These are phyloP conservation scores for Nemapogon koenigi DNA, from an alignment of 2,888 invertebrate species.

Conservation along the genomic window DNA sequence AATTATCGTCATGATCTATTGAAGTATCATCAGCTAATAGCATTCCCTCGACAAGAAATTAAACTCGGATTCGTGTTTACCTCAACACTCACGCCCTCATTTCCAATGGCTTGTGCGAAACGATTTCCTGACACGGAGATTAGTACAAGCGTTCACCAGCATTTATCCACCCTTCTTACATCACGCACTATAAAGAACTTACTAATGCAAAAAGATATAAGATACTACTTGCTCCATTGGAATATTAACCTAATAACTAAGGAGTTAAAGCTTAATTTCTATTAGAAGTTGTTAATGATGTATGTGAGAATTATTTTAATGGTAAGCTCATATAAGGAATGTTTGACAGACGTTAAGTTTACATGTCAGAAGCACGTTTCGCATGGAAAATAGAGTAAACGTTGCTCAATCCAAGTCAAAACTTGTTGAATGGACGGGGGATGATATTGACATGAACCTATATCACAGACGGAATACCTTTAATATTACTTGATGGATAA, in stretches of 20 bases:
- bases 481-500: too few species aligned
- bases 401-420: slow-evolving; percentile 29
- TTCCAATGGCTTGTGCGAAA: slow-evolving; percentile 61
- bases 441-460: slow-evolving; percentile 10
- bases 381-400: slow-evolving; percentile 9
- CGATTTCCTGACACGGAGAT: slow-evolving; percentile 66
- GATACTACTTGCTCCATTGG: slow-evolving; percentile 27
- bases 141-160: slow-evolving; percentile 63
- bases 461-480: too few species aligned
- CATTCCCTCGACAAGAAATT: slow-evolving; percentile 53
- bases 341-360: slow-evolving; percentile 61
- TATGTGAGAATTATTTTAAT: slow-evolving; percentile 1
- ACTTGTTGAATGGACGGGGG: slow-evolving; percentile 44
- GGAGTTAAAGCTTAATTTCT: slow-evolving; percentile 12
- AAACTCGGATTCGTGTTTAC: slow-evolving; percentile 55
- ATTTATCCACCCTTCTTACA: slow-evolving; percentile 59
- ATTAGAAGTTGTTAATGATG: neutral
- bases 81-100: slow-evolving; percentile 26
- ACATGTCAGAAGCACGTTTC: slow-evolving; percentile 52
- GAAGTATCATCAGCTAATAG: too few species aligned
- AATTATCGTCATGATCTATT: too few species aligned
- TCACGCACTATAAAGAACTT: slow-evolving; percentile 53
- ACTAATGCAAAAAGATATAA: slow-evolving; percentile 35
- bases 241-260: slow-evolving; percentile 29
- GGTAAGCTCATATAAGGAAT: slow-evolving; percentile 38